Conservation (phyloP, 2,888 invertebrate species). For the Dryocosmus kuriphilus region DNA sequence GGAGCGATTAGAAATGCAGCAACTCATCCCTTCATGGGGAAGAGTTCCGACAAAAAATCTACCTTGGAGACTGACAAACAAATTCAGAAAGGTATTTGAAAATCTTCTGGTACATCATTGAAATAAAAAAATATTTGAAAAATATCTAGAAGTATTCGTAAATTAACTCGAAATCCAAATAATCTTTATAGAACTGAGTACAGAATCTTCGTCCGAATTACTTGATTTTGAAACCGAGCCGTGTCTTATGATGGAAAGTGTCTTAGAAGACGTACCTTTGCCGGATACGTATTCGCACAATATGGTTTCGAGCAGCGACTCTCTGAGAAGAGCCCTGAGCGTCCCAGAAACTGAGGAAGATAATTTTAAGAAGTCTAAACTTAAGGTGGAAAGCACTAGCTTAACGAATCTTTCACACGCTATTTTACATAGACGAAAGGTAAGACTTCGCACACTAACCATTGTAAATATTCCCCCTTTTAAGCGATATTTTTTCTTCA, state of each 20-base stretch:
- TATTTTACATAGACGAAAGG: constrained; percentile 85
- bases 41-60: constrained; percentile 66
- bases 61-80: constrained; percentile 65
- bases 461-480: too few relatives aligned
- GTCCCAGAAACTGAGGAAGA: constrained; percentile 72
- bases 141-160: too few relatives aligned
- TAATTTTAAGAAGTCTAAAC: constrained; percentile 61
- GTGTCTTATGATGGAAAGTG: constrained; percentile 89
- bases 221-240: constrained; percentile 91
- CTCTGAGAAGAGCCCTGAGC: constrained; percentile 72
- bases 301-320: constrained; percentile 83
- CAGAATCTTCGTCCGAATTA: constrained; percentile 85
- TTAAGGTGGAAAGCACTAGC: constrained; percentile 81
- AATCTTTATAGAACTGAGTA: constrained; percentile 78
- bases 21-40: constrained; percentile 73
- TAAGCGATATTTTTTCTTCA: too few relatives aligned
- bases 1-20: constrained; percentile 84
- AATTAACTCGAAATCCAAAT: too few relatives aligned
- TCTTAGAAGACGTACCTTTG: constrained; percentile 83
- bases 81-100: constrained; percentile 69
- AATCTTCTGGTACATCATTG: neutral
- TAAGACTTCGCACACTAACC: constrained; percentile 41
- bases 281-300: constrained; percentile 84
- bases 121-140: too few relatives aligned
- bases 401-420: constrained; percentile 89